Conservation (phyloP, 2,888 invertebrate genomes). For the Vanessa cardui region DNA sequence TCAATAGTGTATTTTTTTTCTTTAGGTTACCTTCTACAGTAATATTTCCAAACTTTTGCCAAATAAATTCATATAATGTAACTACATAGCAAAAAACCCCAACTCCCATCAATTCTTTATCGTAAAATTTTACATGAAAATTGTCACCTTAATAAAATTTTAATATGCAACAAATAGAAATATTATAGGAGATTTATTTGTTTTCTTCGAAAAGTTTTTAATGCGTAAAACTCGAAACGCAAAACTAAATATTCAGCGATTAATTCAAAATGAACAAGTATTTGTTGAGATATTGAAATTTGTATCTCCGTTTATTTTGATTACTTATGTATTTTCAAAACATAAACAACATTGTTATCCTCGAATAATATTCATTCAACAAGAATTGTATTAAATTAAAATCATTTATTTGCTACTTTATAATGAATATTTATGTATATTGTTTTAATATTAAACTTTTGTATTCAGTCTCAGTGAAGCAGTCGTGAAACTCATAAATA, state of each 20-base stretch:
- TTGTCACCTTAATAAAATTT: no score
- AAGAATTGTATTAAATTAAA: background rate
- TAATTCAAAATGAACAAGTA: conserved; percentile 37
- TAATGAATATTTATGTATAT: background rate
- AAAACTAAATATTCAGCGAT: conserved; percentile 37
- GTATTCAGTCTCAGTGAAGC: no score
- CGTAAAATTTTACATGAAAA: no score
- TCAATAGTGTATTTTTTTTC: no score
- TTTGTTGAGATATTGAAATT: conserved; percentile 31
- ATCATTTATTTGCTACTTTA: background rate
- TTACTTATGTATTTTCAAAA: conserved; percentile 23
- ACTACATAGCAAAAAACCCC: no score
- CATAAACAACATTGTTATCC: conserved; percentile 21
- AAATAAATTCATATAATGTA: no score
- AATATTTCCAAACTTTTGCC: no score
- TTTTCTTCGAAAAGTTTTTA: conserved; percentile 23
- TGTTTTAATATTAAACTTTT: no score
- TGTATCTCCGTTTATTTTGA: conserved; percentile 20
- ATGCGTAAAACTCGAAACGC: conserved; percentile 30
- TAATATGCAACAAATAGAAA: no score
- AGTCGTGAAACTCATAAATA: no score
- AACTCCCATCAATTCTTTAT: no score
- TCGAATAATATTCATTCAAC: background rate
- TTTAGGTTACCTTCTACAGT: no score
- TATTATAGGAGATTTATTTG: conserved; percentile 15